Evolutionary conservation across 2,888 invertebrate species (phyloP).

Genomic region (Falcaria lacertinaria): DNA sequence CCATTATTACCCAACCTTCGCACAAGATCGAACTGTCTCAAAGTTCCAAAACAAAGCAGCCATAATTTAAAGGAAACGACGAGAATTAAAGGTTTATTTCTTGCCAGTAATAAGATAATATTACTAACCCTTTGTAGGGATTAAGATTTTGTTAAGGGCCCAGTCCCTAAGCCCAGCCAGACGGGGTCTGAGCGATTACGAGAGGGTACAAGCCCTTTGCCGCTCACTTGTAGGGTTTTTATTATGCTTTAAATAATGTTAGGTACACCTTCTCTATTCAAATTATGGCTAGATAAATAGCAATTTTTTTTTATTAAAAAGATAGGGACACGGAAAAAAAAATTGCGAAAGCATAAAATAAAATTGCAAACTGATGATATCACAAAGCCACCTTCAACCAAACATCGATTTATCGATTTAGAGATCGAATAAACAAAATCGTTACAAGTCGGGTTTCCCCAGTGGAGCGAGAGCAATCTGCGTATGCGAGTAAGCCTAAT

Average conservation of each 20-base stretch:
- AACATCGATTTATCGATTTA: neutral
- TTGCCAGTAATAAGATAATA: constrained; percentile 77
- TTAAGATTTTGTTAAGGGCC: constrained; percentile 79
- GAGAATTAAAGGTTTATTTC: constrained; percentile 71
- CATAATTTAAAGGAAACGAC: constrained; percentile 54
- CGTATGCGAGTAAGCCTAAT: constrained; percentile 56
- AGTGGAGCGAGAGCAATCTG: constrained; percentile 22
- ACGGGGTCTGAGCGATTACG: constrained; percentile 56
- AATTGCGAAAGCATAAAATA: too few relatives aligned
- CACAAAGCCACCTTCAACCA: too few relatives aligned
- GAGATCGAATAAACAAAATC: neutral
- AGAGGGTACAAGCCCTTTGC: constrained; percentile 43
- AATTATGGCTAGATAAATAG: constrained; percentile 1
- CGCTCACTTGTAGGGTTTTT: constrained; percentile 70
- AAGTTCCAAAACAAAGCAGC: constrained; percentile 14
- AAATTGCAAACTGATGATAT: too few relatives aligned
- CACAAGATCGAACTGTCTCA: neutral
- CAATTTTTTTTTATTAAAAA: too few relatives aligned
- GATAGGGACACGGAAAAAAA: too few relatives aligned
- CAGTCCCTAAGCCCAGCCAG: constrained; percentile 60
- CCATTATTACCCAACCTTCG: constrained; percentile 2
- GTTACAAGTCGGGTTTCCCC: neutral
- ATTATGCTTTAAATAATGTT: constrained; percentile 51
- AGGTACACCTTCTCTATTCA: constrained; percentile 9
- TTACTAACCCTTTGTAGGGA: constrained; percentile 78